Conservation (phyloP, 2,888 invertebrate species). For the Chloroclysta siterata region DNA sequence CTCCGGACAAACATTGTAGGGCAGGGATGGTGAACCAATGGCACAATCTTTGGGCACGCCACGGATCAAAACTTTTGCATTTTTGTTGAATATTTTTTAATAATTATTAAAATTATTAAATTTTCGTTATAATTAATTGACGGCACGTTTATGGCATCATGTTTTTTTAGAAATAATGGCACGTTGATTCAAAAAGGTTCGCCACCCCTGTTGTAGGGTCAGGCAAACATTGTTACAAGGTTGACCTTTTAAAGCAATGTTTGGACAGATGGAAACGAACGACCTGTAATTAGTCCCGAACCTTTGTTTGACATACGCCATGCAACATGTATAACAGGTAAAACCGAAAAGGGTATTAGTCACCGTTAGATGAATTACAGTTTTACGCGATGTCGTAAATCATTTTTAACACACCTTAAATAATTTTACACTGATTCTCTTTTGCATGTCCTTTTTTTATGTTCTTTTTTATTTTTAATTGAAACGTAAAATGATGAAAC, state of each 20-base stretch:
- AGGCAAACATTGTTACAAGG: conserved; percentile 5
- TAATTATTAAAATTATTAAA: no score
- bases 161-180: no score
- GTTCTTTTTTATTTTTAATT: conserved; percentile 1
- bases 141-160: no score
- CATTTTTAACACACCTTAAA: conserved; percentile 9
- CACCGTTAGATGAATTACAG: conserved; percentile 27
- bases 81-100: no score
- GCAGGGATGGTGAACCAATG: no score
- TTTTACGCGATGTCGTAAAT: conserved; percentile 7
- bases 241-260: conserved; percentile 21
- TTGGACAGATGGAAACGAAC: conserved; percentile 36
- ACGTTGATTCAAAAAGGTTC: no score
- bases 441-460: not conserved
- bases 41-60: no score
- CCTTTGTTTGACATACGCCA: conserved; percentile 34
- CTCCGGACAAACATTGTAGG: no score
- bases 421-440: not conserved
- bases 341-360: conserved; percentile 25
- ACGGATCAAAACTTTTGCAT: no score
- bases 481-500: not conserved
- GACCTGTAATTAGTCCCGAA: conserved; percentile 32
- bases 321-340: conserved; percentile 14
- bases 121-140: no score
- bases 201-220: no score